A percentile compares a stretch with the other conserved stretches of the same genome.
Conservation (phyloP, 2,113 vertebrate species). For the Dicaeum eximium region DNA sequence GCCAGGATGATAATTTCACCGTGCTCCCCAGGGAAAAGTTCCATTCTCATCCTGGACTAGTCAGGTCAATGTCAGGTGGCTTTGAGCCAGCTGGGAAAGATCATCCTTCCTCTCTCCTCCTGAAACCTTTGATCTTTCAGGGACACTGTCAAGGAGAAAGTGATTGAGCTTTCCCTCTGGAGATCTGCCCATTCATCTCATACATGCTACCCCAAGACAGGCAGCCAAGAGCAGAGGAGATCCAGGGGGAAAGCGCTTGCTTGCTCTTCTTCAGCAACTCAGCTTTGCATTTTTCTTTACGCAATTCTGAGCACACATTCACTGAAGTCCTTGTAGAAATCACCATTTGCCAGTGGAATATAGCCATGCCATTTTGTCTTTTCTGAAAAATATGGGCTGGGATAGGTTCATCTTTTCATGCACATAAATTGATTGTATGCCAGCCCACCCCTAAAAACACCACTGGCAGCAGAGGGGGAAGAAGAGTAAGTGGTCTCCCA, state of each 20-base stretch:
- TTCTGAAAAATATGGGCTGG: background rate
- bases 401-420: background rate
- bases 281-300: background rate
- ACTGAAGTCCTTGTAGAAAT: background rate
- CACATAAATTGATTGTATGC: background rate
- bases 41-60: background rate
- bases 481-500: background rate
- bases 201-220: background rate
- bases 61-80: background rate
- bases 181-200: background rate
- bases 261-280: background rate
- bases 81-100: background rate
- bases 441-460: background rate
- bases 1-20: rapidly evolving
- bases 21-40: background rate
- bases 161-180: background rate
- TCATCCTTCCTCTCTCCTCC: background rate
- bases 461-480: background rate
- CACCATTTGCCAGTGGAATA: background rate
- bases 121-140: background rate
- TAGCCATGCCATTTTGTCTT: background rate
- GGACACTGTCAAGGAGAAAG: background rate
- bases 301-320: background rate
- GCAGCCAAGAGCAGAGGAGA: background rate
- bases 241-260: rapidly evolving